Evolutionary conservation across 2,888 invertebrate species (phyloP), one percentile per base, ranked within the genome.

Genomic region (Euspilapteryx auroguttella): DNA sequence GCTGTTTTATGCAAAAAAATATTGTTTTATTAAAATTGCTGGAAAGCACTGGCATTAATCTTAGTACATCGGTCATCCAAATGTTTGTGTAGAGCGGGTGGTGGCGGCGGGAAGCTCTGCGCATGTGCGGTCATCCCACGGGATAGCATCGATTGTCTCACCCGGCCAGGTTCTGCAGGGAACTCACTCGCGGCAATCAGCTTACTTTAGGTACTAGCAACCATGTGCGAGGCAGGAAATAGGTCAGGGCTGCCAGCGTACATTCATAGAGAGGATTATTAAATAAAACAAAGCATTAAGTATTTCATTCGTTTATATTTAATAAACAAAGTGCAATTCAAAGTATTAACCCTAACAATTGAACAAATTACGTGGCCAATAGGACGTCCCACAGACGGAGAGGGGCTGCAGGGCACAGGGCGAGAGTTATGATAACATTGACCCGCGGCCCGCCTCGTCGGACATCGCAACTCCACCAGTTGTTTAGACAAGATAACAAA

Each of bases 291-390:
- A 30, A 32, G 20, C 25, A 12, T 6, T 7, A 10, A 30, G 47
- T 47, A 45, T 61, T 69, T 71, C 62, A 69, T 73, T 76, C 65
- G 65, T 77, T 76, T 75, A 76, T 76, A 77, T 77, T 77, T 73
- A 73, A 73, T 77, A 75, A 76, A 75, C 66, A 76, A 76, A 73
- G 61, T 75, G 75, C 76, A 77, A 75, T 77, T 73, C 77, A 77
- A 75, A 75, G 66, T 54, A 55, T 71, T 71, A 71, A 63, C 64
- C 65, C 62, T 73, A 73, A 71, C 68, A 69, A 71, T 73, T 73
- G 69, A 71, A 73, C 68, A 71, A 68, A 66, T 68, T 42, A 58
- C 50, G 47, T 54, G 57, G 63, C 65, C 62, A 49, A 54, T 49
- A 42, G 44, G 47, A 47, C n/a, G 17, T 27, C 27, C 21, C 10